Percentiles rank a stretch among this genome's conserved stretches.
These are phyloP conservation scores for Rhamnusium bicolor DNA, from an alignment of 2,888 invertebrate species.

Conservation along the genomic window DNA sequence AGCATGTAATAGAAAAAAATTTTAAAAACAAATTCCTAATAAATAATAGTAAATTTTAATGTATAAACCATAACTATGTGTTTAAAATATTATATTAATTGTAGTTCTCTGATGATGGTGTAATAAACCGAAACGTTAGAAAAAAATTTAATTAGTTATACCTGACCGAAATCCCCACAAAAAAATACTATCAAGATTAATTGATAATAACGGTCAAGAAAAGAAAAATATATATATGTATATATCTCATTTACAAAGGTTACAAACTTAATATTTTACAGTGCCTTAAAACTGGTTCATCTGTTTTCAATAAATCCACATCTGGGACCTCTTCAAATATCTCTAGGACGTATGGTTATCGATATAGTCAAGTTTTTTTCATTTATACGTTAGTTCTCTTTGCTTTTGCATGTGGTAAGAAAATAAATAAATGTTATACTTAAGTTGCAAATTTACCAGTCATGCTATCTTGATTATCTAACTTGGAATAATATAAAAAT, in stretches of 20 bases:
- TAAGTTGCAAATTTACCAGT: background rate
- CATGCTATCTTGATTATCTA: background rate
- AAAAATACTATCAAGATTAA: too few species aligned
- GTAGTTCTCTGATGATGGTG: too few species aligned
- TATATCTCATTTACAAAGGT: constrained; percentile 1
- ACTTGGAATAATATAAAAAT: background rate
- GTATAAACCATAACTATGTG: too few species aligned
- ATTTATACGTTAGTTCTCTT: constrained; percentile 94
- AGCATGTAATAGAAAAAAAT: too few species aligned
- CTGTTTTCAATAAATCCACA: constrained; percentile 98
- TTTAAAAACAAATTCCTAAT: too few species aligned
- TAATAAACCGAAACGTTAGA: too few species aligned
- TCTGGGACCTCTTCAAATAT: constrained; percentile 94
- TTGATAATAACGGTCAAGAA: too few species aligned
- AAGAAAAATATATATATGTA: too few species aligned
- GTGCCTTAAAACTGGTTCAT: constrained; percentile 94
- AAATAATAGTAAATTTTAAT: too few species aligned
- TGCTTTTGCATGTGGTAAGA: constrained; percentile 94
- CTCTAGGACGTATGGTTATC: constrained; percentile 94
- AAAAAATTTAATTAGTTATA: too few species aligned
- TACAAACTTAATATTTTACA: constrained; percentile 64
- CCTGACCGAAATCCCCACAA: too few species aligned
- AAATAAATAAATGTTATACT: background rate
- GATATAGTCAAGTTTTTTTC: constrained; percentile 98
- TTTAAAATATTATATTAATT: too few species aligned